Conservation (phyloP, 2,797 vertebrate species). For the Pangasius sanitwongsei region DNA sequence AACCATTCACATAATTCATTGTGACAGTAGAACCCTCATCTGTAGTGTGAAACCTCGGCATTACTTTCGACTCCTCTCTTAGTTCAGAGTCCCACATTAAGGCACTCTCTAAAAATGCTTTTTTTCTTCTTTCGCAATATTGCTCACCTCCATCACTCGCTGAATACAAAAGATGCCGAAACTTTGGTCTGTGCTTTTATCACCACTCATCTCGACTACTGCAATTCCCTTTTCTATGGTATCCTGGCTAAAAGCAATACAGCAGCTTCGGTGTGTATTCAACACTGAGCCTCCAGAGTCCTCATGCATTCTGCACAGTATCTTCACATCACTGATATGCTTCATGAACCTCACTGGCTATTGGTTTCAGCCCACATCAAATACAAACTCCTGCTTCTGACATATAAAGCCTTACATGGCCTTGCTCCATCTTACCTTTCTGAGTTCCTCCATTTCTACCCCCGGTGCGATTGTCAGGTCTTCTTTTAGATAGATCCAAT, state of each 20-base stretch:
- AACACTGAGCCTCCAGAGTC: not conserved
- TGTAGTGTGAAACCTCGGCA: not conserved
- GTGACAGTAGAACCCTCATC: not conserved
- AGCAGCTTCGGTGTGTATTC: not conserved
- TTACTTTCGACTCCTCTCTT: not conserved
- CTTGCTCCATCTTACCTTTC: not conserved
- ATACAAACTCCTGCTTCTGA: not conserved
- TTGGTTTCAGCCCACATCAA: constrained; percentile 12
- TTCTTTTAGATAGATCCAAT: not conserved
- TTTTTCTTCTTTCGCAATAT: not conserved
- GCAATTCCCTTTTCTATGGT: constrained; percentile 9
- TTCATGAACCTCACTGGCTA: not conserved
- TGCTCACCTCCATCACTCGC: not conserved
- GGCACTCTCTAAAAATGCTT: not conserved
- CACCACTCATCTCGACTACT: not conserved
- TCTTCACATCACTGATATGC: constrained; percentile 13
- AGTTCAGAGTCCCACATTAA: not conserved
- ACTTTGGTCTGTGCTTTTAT: constrained; percentile 27
- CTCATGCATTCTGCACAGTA: constrained; percentile 1
- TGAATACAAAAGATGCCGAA: not conserved
- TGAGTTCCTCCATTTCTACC: not conserved
- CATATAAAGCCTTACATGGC: not conserved
- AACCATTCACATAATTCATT: not conserved
- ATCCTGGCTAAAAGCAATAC: constrained; percentile 8
- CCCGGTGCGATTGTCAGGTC: not conserved